Conservation (phyloP, 2,113 vertebrate genomes). For the Pagrus major region DNA sequence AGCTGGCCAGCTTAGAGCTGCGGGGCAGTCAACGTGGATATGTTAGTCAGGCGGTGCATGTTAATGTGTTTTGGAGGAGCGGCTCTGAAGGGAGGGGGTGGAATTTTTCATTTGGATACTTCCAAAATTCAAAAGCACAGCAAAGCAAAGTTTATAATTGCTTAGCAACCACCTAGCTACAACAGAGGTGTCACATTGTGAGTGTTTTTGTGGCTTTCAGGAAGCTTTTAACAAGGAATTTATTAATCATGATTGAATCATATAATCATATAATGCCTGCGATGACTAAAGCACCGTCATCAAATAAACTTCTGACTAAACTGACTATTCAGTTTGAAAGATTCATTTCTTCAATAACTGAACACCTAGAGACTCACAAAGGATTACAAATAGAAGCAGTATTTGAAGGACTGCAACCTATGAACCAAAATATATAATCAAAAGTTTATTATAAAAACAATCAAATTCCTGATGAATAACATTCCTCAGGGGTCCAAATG, state of each 20-base stretch:
- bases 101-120: too few relatives aligned
- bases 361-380: neutral
- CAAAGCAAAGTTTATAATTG: too few relatives aligned
- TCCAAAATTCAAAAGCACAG: too few relatives aligned
- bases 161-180: neutral
- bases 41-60: too few relatives aligned
- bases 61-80: too few relatives aligned
- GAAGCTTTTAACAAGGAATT: too few relatives aligned
- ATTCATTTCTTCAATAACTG: neutral
- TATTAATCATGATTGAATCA: too few relatives aligned
- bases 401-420: neutral
- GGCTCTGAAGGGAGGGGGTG: too few relatives aligned
- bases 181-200: too few relatives aligned
- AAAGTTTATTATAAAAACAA: neutral
- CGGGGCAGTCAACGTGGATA: too few relatives aligned
- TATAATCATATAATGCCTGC: too few relatives aligned
- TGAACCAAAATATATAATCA: neutral
- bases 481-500: conserved; percentile 1
- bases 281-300: neutral
- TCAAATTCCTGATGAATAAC: neutral
- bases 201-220: neutral
- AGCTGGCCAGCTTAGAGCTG: too few relatives aligned
- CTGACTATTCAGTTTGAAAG: neutral
- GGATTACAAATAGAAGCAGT: neutral
- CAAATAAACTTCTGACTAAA: neutral